Base-by-base conservation (phyloP, 2,113 vertebrate genomes). In the Uropsilus gracilis region DNA sequence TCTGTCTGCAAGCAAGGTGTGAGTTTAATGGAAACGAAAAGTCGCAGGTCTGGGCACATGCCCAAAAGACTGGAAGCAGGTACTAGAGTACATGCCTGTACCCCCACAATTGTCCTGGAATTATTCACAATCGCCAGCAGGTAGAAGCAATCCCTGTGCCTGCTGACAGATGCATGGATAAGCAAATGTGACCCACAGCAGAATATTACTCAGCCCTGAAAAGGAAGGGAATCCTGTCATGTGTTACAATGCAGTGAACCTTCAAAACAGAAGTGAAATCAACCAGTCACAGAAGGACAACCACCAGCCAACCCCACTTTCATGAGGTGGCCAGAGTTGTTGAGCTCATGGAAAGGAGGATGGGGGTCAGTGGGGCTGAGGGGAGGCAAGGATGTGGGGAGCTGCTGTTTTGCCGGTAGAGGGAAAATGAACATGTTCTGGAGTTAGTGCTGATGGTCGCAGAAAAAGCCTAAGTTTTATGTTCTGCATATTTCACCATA, bases 21-120 rank as follows among this genome's bases (percentile, higher is more conserved):
- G 97, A 97, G 97, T 94, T 87, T 94, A 61, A 80, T 85, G 85
- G 96, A 97, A 98, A 97, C 44, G 89, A 96, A 71, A 94, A 82
- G 82, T 72, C 42, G 0, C n/a, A 16, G 42, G 37, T 32, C 48
- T 86, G 59, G 20, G 44, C 26, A n/a, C 8, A 39, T 1, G 32
- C 34, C 57, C n/a, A 26, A 50, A 32, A 34, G 46, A 34, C 0
- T 6, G 59, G 20, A 71, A 77, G 90, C 46, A 64, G n/a, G 34
- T 16, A 6, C 68, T 76, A 10, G 0, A 34, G 13, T 22, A 81
- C 30, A 28, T 16, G 71, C 10, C 0, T 10, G 8, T 8, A 64
- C 6, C 4, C 11, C 44, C 20, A 28, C 3, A 4, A 46, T 59
- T 50, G 18, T 0, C 28, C 50, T 22, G 9, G 8, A 34, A 5